Evolutionary conservation across 1,140 invertebrate genomes (phyloP).

Genomic region (Andricus grossulariae): DNA sequence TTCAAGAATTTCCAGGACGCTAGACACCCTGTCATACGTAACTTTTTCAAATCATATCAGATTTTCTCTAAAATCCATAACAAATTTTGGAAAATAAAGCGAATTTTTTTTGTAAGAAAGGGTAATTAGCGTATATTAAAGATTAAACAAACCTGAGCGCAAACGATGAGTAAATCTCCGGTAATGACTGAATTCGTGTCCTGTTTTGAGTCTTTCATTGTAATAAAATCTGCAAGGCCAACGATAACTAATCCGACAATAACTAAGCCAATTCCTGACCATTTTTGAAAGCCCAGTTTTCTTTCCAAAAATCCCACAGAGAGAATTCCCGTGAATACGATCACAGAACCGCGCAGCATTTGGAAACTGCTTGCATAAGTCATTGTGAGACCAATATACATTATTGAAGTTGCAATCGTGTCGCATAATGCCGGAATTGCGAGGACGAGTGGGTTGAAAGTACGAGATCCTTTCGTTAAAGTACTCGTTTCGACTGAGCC

Average conservation of each 20-base stretch:
- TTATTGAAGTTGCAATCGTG: conserved; percentile 87
- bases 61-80: too few species aligned
- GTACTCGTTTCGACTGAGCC: conserved; percentile 76
- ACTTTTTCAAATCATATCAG: too few species aligned
- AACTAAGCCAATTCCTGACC: conserved; percentile 89
- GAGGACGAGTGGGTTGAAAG: conserved; percentile 89
- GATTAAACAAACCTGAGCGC: conserved; percentile 80
- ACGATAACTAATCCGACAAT: conserved; percentile 89
- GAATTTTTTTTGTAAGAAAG: too few species aligned
- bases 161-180: conserved; percentile 93
- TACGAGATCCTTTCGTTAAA: conserved; percentile 81
- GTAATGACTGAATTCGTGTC: conserved; percentile 90
- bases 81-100: too few species aligned
- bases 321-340: conserved; percentile 94
- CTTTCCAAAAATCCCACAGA: conserved; percentile 92
- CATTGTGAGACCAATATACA: conserved; percentile 93
- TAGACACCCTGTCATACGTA: too few species aligned
- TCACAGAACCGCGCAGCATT: conserved; percentile 96
- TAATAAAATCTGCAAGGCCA: conserved; percentile 86
- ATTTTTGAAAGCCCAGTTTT: conserved; percentile 83
- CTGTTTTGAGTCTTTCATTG: conserved; percentile 71
- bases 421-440: conserved; percentile 91
- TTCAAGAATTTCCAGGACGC: too few species aligned
- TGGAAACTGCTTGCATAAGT: conserved; percentile 97
- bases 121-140: too few species aligned